Conservation (phyloP, 2,797 vertebrate species). For the Falco rusticolus region DNA sequence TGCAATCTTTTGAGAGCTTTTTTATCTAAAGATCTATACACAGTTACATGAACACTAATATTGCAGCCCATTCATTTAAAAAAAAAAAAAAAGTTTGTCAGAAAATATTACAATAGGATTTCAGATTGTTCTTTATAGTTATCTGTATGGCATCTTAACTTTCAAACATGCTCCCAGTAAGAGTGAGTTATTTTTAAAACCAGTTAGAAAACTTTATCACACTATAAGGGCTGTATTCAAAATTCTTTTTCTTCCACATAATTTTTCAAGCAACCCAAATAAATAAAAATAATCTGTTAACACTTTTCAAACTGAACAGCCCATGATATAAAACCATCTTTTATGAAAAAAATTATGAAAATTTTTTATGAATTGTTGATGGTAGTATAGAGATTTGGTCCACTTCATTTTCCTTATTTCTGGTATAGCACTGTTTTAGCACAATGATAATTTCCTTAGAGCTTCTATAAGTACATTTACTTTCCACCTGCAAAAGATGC, state of each 20-base stretch:
- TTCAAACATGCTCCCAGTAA: background rate
- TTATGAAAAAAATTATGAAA: too few relatives aligned
- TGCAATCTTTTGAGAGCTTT: background rate
- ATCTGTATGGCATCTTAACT: background rate
- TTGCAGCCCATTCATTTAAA: background rate
- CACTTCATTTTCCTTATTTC: background rate
- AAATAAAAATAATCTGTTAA: background rate
- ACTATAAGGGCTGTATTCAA: background rate
- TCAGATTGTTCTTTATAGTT: background rate
- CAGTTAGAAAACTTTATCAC: background rate
- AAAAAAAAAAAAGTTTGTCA: background rate
- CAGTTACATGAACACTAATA: background rate
- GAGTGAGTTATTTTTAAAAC: background rate
- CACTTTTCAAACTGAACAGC: background rate
- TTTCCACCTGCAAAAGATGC: slow-evolving; percentile 6
- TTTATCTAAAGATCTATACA: background rate
- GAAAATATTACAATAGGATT: background rate
- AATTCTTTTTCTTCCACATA: background rate
- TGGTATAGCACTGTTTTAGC: background rate
- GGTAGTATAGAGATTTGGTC: background rate
- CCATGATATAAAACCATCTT: background rate
- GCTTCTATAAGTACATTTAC: background rate
- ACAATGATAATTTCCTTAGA: background rate
- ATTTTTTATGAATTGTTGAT: background rate
- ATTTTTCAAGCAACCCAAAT: background rate